Conservation (phyloP, 2,797 vertebrate species). For the Buceros bicornis region DNA sequence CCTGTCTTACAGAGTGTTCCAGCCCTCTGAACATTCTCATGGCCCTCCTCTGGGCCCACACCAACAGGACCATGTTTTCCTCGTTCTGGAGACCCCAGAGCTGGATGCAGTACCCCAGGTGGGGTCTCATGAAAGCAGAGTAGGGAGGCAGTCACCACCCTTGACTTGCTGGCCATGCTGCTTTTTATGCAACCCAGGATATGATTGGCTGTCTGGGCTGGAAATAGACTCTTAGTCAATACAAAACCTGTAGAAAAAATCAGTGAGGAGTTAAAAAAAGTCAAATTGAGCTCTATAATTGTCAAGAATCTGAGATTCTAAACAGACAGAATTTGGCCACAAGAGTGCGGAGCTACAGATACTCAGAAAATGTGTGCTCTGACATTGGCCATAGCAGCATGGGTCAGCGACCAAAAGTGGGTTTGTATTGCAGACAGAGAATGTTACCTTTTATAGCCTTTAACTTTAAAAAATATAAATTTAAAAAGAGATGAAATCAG, state of each 20-base stretch:
- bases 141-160: background rate
- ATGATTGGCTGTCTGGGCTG: background rate
- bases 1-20: background rate
- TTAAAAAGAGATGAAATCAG: background rate
- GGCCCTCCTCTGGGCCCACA: background rate
- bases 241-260: background rate
- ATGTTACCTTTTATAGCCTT: background rate
- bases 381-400: background rate
- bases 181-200: background rate
- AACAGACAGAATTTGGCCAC: background rate
- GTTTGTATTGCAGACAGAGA: background rate
- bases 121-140: background rate
- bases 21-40: background rate
- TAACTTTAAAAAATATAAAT: background rate
- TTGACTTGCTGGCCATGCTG: rapidly evolving
- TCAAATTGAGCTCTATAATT: background rate
- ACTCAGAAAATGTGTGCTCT: background rate
- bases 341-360: background rate
- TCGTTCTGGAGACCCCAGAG: background rate
- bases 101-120: no score
- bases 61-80: background rate
- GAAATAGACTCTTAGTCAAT: background rate
- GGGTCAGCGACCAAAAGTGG: background rate
- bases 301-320: background rate
- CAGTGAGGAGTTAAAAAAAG: background rate